Evolutionary conservation across 2,113 vertebrate species (phyloP).

Genomic region (Brevimyrus niger): DNA sequence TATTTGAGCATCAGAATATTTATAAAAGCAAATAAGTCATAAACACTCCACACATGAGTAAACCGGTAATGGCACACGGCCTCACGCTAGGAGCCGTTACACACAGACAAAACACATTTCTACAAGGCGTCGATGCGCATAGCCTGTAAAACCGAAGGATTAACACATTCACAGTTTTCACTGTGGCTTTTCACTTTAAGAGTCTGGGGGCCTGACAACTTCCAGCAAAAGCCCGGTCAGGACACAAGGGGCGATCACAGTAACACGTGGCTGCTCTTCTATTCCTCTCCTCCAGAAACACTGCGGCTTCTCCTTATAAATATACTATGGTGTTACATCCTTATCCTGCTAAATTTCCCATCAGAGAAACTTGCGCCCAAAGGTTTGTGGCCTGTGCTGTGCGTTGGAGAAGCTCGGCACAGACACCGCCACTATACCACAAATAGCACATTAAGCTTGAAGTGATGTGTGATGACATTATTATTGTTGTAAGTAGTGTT

Average conservation of each 20-base stretch:
- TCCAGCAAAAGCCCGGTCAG: neutral
- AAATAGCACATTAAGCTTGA: neutral
- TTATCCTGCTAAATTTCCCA: neutral
- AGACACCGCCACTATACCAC: neutral
- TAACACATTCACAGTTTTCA: slow-evolving; percentile 5
- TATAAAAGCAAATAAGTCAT: neutral
- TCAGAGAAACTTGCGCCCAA: neutral
- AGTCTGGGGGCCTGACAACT: neutral
- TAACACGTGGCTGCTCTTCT: neutral
- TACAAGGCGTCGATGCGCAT: neutral
- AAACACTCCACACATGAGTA: slow-evolving; percentile 5
- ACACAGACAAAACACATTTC: neutral
- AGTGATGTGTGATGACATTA: neutral
- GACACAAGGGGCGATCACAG: neutral
- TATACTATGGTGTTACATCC: neutral
- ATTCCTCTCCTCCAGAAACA: neutral
- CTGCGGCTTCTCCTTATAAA: neutral
- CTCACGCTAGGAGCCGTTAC: neutral
- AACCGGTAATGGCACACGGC: neutral
- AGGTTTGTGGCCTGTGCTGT: neutral
- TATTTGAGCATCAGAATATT: neutral
- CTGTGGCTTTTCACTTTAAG: neutral
- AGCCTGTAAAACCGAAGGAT: neutral
- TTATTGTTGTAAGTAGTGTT: neutral
- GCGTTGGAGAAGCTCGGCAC: neutral